phyloP scores from a whole-genome alignment of 2,888 invertebrate species.

The Notodonta ziczac region DNA sequence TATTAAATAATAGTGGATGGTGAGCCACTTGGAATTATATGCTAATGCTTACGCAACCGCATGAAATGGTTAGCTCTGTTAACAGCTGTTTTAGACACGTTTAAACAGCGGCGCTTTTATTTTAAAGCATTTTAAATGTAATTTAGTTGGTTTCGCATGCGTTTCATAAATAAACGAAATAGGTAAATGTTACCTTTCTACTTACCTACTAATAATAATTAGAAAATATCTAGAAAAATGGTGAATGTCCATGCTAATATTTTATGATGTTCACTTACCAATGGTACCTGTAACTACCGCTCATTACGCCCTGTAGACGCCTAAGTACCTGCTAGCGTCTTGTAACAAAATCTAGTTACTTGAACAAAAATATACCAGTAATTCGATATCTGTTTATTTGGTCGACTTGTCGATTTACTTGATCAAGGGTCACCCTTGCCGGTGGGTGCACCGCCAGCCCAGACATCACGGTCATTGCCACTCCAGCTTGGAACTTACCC shows the following conservation, averaged over 20 bases:
- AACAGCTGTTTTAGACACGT: too few relatives aligned
- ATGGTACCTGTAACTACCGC: too few relatives aligned
- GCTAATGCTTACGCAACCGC: neutral
- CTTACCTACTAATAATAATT: too few relatives aligned
- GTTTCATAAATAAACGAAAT: too few relatives aligned
- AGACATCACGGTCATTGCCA: conserved; percentile 28
- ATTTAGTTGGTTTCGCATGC: too few relatives aligned
- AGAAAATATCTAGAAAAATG: too few relatives aligned
- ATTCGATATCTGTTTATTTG: neutral
- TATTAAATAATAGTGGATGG: neutral
- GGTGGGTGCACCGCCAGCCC: conserved; percentile 10
- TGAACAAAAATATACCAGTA: neutral
- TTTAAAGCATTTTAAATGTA: too few relatives aligned
- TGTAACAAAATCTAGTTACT: neutral
- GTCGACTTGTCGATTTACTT: conserved; percentile 8
- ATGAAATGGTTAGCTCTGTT: neutral
- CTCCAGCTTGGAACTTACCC: conserved; percentile 15
- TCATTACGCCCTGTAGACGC: too few relatives aligned
- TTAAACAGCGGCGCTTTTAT: neutral
- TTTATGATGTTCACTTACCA: too few relatives aligned
- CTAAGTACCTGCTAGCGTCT: neutral
- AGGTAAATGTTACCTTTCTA: too few relatives aligned
- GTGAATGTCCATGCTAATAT: too few relatives aligned
- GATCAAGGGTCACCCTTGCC: conserved; percentile 29
- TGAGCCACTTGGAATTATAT: neutral